A percentile compares a stretch with the other conserved stretches of the same genome.
Evolutionary conservation across 1,140 invertebrate genomes (phyloP).

Genomic region (Hylaeus volcanicus): DNA sequence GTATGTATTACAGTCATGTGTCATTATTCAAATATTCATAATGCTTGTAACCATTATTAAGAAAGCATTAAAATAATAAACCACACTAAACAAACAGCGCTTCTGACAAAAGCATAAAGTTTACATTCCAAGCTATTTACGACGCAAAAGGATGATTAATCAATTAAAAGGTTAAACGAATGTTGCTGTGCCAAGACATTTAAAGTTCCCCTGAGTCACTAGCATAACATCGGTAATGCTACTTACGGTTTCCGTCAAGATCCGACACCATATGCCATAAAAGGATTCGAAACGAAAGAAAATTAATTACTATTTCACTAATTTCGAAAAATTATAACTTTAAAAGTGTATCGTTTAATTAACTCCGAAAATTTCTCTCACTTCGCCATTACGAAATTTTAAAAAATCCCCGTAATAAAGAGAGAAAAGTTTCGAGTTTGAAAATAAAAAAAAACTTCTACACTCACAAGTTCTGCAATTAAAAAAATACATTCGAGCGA

Average conservation of each 20-base stretch:
- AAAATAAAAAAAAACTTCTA: neutral
- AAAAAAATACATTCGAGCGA: neutral
- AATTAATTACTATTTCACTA: too few species aligned
- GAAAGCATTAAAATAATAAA: too few species aligned
- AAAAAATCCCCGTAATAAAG: too few species aligned
- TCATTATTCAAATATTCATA: too few species aligned
- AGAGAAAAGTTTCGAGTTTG: neutral
- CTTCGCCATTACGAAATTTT: too few species aligned
- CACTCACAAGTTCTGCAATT: neutral
- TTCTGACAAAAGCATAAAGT: neutral
- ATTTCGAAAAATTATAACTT: too few species aligned
- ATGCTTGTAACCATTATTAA: too few species aligned
- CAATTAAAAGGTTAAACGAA: constrained; percentile 45
- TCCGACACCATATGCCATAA: neutral
- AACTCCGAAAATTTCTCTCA: too few species aligned
- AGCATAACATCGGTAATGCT: constrained; percentile 7
- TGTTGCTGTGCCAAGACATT: constrained; percentile 1
- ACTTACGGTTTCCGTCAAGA: neutral
- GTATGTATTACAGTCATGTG: too few species aligned
- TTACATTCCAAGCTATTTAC: constrained; percentile 6
- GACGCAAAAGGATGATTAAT: constrained; percentile 23
- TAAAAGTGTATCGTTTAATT: too few species aligned
- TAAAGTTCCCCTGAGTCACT: neutral
- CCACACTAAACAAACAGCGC: too few species aligned
- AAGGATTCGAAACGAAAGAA: neutral